A percentile compares a stretch with the other conserved stretches of the same genome.
Conservation (phyloP, 2,797 vertebrate genomes). For the Kryptolebias ocellatus region DNA sequence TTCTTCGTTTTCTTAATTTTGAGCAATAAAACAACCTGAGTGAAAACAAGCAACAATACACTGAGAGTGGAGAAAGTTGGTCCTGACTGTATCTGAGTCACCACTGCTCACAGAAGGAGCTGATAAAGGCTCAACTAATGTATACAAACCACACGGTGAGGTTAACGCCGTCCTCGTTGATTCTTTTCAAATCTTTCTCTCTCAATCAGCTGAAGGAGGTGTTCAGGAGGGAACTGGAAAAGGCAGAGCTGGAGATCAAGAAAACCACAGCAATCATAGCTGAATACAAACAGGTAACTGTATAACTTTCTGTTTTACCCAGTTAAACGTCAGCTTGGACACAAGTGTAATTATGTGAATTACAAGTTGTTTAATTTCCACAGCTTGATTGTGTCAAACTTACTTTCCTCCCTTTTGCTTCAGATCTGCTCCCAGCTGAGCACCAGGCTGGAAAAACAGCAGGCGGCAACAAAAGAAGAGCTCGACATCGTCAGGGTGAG, state of each 20-base stretch:
- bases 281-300: conserved; percentile 94
- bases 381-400: background rate
- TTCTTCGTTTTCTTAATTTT: no score
- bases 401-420: conserved; percentile 27
- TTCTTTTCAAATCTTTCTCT: background rate
- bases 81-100: no score
- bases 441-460: conserved; percentile 94
- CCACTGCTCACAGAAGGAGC: no score
- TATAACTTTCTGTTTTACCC: background rate
- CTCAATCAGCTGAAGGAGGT: conserved; percentile 92
- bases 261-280: conserved; percentile 98
- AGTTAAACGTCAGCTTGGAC: background rate
- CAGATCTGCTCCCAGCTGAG: conserved; percentile 99
- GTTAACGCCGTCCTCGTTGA: no score
- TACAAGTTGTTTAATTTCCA: no score
- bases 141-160: background rate
- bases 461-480: conserved; percentile 93
- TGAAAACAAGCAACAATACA: no score
- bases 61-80: no score
- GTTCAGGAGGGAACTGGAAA: conserved; percentile 96
- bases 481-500: conserved; percentile 94
- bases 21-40: no score
- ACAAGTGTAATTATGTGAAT: background rate
- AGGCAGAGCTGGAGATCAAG: conserved; percentile 96
- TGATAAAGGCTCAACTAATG: background rate